A percentile compares a stretch with the other conserved stretches of the same genome.
Conservation (phyloP, 2,888 invertebrate genomes). For the Nomada lathburiana region DNA sequence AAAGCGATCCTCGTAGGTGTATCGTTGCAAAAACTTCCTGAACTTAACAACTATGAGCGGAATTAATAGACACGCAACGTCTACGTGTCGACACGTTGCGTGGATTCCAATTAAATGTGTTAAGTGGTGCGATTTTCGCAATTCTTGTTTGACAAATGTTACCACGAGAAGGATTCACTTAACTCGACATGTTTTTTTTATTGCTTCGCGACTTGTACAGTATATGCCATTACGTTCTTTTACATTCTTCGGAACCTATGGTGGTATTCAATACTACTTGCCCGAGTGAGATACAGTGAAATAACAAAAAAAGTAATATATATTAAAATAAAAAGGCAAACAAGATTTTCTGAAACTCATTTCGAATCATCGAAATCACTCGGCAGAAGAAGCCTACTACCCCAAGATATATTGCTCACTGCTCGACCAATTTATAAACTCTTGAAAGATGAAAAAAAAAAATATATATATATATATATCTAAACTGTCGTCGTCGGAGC, state of each 20-base stretch:
- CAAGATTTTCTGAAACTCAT: too few relatives aligned
- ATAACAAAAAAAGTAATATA: not conserved
- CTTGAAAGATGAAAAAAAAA: too few relatives aligned
- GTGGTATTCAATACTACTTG: too few relatives aligned
- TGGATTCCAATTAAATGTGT: slow-evolving; percentile 21
- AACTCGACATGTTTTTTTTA: too few relatives aligned
- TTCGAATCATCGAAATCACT: too few relatives aligned
- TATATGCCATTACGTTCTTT: too few relatives aligned
- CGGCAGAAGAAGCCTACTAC: too few relatives aligned
- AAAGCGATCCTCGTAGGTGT: slow-evolving; percentile 37
- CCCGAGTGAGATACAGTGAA: too few relatives aligned
- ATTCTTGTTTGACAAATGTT: not conserved
- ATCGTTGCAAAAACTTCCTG: slow-evolving; percentile 50
- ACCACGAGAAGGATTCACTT: not conserved
- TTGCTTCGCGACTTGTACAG: too few relatives aligned
- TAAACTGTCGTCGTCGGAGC: not conserved
- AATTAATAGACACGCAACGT: slow-evolving; percentile 30
- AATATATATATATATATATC: not conserved
- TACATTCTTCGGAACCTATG: too few relatives aligned
- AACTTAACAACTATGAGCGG: slow-evolving; percentile 41
- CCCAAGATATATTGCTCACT: too few relatives aligned
- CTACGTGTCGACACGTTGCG: not conserved
- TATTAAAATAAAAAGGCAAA: not conserved
- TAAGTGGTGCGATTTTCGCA: slow-evolving; percentile 13
- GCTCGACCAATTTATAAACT: too few relatives aligned